phyloP scores from a whole-genome alignment of 2,888 invertebrate genomes.

The Nemoura dubitans region DNA sequence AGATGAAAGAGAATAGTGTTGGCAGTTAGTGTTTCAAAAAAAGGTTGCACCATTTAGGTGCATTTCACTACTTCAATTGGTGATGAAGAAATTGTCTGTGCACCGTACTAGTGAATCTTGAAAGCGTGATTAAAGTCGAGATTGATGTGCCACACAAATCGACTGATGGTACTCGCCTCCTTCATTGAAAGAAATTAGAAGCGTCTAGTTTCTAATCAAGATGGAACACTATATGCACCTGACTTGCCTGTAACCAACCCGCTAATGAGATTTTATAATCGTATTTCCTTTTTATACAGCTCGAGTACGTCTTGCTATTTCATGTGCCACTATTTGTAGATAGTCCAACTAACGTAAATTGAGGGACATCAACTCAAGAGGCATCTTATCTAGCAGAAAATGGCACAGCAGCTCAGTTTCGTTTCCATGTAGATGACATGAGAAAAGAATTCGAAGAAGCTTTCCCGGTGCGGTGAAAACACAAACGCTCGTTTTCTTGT shows the following conservation, averaged over 20 bases:
- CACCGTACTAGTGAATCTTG: neutral
- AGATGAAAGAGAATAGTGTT: slow-evolving; percentile 4
- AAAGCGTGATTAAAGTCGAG: neutral
- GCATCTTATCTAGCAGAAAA: neutral
- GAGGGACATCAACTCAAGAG: neutral
- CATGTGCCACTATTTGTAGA: slow-evolving; percentile 2
- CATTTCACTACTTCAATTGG: neutral
- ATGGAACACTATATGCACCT: neutral
- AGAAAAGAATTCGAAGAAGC: neutral
- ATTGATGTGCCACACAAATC: neutral
- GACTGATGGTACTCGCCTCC: neutral
- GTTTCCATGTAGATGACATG: neutral
- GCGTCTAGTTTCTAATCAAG: neutral
- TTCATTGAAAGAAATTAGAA: neutral
- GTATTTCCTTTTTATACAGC: neutral
- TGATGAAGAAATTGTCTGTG: neutral
- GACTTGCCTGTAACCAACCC: neutral
- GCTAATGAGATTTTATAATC: slow-evolving; percentile 1
- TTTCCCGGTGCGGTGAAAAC: neutral
- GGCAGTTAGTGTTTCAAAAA: neutral
- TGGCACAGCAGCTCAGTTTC: neutral
- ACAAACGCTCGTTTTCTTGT: neutral
- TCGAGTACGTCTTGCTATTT: neutral
- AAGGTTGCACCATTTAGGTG: neutral
- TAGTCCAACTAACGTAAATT: neutral